phyloP scores from a whole-genome alignment of 2,113 vertebrate species.

The Sapayoa aenigma region DNA sequence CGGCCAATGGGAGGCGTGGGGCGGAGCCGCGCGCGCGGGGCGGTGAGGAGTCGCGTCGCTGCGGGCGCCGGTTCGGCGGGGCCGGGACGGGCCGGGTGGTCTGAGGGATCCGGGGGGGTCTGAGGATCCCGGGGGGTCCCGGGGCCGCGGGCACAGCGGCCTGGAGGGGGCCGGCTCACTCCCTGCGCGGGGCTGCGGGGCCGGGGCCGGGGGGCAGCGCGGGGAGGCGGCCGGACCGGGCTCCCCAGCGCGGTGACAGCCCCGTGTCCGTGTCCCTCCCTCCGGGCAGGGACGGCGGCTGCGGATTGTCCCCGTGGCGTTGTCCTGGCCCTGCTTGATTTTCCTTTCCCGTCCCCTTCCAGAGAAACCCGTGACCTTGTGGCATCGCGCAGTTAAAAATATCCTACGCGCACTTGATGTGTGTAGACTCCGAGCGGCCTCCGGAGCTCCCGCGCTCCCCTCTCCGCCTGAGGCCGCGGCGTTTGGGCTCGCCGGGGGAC shows the following conservation, averaged over 20 bases:
- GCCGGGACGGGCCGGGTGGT: neutral
- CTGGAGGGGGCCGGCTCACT: no score
- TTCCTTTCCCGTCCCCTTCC: neutral
- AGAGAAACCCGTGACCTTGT: neutral
- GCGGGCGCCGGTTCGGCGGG: neutral
- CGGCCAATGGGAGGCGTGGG: neutral
- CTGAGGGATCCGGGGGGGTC: neutral
- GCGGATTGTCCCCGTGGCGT: neutral
- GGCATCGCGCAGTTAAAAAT: neutral
- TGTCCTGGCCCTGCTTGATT: neutral
- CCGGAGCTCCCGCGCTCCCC: neutral
- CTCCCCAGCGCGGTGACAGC: neutral
- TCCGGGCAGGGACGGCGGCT: neutral
- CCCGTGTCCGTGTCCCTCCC: neutral
- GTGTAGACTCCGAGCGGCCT: neutral
- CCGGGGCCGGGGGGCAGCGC: no score
- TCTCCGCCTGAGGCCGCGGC: neutral
- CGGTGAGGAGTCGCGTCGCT: neutral
- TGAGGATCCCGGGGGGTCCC: neutral
- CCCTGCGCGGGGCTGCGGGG: neutral
- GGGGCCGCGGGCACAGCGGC: no score
- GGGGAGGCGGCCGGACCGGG: neutral
- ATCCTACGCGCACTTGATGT: neutral
- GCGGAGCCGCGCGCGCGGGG: neutral
- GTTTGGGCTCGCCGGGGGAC: neutral